These are phyloP conservation scores for Drosophila subobscura DNA, from an alignment of 1,140 invertebrate genomes.

Conservation along the genomic window DNA sequence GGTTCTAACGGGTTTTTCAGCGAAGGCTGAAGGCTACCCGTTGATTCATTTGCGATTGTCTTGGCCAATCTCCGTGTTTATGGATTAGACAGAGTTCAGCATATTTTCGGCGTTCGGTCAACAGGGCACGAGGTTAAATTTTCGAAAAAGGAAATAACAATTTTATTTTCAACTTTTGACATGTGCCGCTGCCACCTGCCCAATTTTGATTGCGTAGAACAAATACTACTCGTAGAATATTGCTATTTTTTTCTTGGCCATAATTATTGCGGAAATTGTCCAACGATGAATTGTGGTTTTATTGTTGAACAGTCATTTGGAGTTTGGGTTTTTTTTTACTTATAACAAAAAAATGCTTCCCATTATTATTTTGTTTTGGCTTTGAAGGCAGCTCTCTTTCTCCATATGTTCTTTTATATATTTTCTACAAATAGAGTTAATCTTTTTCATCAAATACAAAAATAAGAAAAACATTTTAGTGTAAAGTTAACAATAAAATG, in stretches of 20 bases:
- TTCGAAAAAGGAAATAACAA: conserved; percentile 56
- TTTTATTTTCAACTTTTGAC: not conserved
- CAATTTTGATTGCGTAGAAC: conserved; percentile 38
- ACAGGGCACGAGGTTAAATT: conserved; percentile 75
- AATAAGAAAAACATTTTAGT: too few species aligned
- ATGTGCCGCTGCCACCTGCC: conserved; percentile 20
- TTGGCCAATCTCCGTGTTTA: conserved; percentile 23
- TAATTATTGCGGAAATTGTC: conserved; percentile 47
- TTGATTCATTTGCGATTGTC: conserved; percentile 58
- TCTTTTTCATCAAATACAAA: too few species aligned
- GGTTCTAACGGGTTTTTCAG: conserved; percentile 69
- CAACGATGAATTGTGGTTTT: conserved; percentile 18
- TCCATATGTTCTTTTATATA: too few species aligned
- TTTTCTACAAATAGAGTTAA: too few species aligned
- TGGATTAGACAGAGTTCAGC: conserved; percentile 41
- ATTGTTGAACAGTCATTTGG: conserved; percentile 19
- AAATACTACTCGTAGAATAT: conserved; percentile 14
- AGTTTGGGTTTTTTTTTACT: not conserved
- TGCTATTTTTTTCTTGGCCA: conserved; percentile 13
- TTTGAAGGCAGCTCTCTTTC: too few species aligned
- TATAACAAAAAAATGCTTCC: not conserved
- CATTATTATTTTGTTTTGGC: not conserved
- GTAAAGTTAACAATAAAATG: too few species aligned
- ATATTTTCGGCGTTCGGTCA: conserved; percentile 59
- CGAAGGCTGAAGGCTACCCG: conserved; percentile 63